Evolutionary conservation across 92 coral and sea anemone species (phyloP), one percentile per base, ranked within the genome.

Genomic region (Palythoa caribaeorum): DNA sequence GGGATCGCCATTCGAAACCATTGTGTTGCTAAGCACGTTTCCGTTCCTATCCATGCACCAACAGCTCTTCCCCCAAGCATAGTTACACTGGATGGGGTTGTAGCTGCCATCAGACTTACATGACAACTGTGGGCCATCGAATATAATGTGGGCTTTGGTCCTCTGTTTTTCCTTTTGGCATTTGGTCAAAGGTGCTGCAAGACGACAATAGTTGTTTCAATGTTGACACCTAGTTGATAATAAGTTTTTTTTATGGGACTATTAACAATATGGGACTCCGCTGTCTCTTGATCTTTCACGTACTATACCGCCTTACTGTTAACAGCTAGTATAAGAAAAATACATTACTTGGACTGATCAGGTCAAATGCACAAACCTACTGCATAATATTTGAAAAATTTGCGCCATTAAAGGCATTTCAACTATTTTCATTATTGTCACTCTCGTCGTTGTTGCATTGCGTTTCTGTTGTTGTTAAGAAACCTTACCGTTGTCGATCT

Each of bases 21-120:
- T 17, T 17, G 85, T 80, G 44, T 63, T 80, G 17, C 73, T 66
- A 35, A 80, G 85, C 55, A 80, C 74, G 73, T 80, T 80, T 2
- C 85, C 85, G 44, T 80, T 80, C n/a, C 38, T 80, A 48, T 80
- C 85, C 85, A 80, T 80, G 19, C 85, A 80, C 74, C 85, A 80
- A 19, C 85, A 80, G 38, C 40, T 35, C 28, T 20, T 66, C 74
- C 85, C 85, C 60, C 60, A 80, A 3, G 85, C 85, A 47, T 83
- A 92, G 73, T 85, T 79, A 70, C 99, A 97, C 88, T 97, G 99
- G 28, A 92, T 91, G 35, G 85, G 76, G 8, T 86, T 84, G 74
- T 97, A 97, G 87, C 75, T 90, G 35, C 99, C 99, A 21, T 81
- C 48, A 5, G 47, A 44, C 9, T 81, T 81, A 66, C 86, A 81